These are phyloP conservation scores for Mus pahari DNA, from an alignment of 2,113 vertebrate species.

Conservation along the genomic window DNA sequence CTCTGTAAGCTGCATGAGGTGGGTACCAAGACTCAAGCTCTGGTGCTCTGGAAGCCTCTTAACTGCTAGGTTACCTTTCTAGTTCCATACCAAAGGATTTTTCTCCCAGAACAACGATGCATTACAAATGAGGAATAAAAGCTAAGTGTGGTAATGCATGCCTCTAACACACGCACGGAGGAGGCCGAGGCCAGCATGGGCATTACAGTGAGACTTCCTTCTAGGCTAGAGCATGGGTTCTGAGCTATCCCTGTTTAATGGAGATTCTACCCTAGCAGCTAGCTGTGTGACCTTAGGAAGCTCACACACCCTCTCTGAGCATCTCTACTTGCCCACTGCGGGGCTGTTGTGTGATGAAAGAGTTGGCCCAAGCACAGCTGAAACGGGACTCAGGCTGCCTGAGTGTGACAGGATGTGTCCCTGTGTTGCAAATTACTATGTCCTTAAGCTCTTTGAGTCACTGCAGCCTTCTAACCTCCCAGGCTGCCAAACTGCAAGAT, in stretches of 20 bases:
- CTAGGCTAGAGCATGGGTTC: neutral
- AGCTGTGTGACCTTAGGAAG: neutral
- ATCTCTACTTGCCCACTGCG: neutral
- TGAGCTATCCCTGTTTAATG: neutral
- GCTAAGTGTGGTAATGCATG: no score
- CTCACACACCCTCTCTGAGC: neutral
- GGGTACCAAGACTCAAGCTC: neutral
- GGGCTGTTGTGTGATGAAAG: neutral
- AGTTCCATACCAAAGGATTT: neutral
- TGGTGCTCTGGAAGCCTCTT: neutral
- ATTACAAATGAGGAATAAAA: neutral
- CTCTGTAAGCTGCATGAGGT: no score
- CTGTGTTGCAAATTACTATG: neutral
- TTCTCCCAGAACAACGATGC: neutral
- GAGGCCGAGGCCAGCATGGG: neutral
- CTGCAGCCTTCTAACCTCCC: neutral
- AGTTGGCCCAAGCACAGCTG: neutral
- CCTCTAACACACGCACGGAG: neutral
- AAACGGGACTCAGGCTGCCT: neutral
- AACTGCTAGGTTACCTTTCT: neutral
- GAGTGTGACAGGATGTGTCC: neutral
- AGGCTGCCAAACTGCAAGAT: neutral
- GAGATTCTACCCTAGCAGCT: no score
- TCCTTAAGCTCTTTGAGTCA: neutral
- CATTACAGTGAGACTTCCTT: neutral